A percentile compares a stretch with the other conserved stretches of the same genome.
Evolutionary conservation across 1,140 invertebrate genomes (phyloP).

Genomic region (Heliconius eleuchia): DNA sequence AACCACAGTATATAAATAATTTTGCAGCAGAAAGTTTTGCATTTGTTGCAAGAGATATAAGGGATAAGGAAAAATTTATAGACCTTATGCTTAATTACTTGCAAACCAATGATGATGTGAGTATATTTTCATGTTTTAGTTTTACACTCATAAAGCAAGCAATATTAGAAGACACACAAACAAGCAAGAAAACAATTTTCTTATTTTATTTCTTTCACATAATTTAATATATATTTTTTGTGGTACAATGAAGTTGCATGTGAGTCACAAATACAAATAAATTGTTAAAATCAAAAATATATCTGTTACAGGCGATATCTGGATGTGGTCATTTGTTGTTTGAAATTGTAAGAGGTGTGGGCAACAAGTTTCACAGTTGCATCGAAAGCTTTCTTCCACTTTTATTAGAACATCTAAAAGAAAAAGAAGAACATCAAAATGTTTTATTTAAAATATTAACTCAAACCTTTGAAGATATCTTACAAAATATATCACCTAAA

Average conservation of each 20-base stretch:
- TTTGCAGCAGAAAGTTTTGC: conserved; percentile 98
- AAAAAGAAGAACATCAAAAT: conserved; percentile 80
- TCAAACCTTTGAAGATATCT: conserved; percentile 83
- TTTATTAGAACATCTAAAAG: conserved; percentile 83
- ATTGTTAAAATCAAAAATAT: no score
- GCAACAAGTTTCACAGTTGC: conserved; percentile 91
- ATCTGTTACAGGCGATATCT: conserved; percentile 80
- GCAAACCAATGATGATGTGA: conserved; percentile 85
- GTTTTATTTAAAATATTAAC: conserved; percentile 84
- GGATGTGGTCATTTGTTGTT: conserved; percentile 93
- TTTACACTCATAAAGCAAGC: no score
- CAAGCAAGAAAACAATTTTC: no score
- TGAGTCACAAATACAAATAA: no score
- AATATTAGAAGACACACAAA: no score
- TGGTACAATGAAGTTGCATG: no score
- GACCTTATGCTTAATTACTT: conserved; percentile 86
- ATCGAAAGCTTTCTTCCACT: conserved; percentile 84
- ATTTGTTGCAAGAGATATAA: conserved; percentile 94
- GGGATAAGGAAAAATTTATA: conserved; percentile 89
- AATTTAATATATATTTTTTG: no score
- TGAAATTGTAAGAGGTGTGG: conserved; percentile 91
- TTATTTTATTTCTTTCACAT: no score
- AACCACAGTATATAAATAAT: conserved; percentile 91
- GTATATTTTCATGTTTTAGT: conserved; percentile 47
- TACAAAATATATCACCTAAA: conserved; percentile 82